Percentiles rank a stretch among this genome's conserved stretches.
Evolutionary conservation across 2,888 invertebrate species (phyloP).

Genomic region (Deroplatys truncata): DNA sequence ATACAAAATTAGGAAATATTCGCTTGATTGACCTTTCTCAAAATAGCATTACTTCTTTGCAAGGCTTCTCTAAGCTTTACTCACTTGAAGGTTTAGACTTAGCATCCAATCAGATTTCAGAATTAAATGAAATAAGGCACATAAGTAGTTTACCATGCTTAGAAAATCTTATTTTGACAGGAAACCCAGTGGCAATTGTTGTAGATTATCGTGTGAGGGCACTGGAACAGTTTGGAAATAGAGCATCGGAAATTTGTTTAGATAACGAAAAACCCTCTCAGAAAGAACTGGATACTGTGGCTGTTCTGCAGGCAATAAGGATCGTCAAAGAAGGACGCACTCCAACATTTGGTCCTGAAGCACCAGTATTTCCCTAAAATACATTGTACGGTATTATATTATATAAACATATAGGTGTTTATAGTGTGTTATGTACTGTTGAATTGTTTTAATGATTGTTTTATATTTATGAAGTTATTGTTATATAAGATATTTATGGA

Average conservation of each 20-base stretch:
- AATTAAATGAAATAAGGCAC: constrained; percentile 75
- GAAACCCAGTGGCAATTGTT: constrained; percentile 82
- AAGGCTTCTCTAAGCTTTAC: constrained; percentile 76
- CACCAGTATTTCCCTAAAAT: constrained; percentile 21
- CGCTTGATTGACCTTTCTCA: constrained; percentile 80
- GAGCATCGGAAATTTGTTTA: constrained; percentile 77
- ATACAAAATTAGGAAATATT: constrained; percentile 83
- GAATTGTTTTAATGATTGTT: not conserved
- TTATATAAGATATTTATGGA: not conserved
- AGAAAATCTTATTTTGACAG: constrained; percentile 80
- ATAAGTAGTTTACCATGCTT: constrained; percentile 80
- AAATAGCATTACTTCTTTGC: constrained; percentile 69
- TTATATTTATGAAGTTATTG: not conserved
- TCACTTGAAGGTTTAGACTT: constrained; percentile 82
- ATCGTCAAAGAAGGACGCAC: constrained; percentile 68
- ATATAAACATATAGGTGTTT: not conserved
- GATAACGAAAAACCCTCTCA: constrained; percentile 85
- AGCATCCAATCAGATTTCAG: constrained; percentile 76
- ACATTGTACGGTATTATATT: not conserved
- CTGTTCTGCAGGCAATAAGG: constrained; percentile 82
- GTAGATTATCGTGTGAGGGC: constrained; percentile 89
- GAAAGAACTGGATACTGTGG: constrained; percentile 87
- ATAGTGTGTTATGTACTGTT: not conserved
- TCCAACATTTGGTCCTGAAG: constrained; percentile 46
- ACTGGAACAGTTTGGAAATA: constrained; percentile 77